Evolutionary conservation across 2,113 vertebrate species (phyloP), one percentile per base, ranked within the genome.

Genomic region (Equus przewalskii): DNA sequence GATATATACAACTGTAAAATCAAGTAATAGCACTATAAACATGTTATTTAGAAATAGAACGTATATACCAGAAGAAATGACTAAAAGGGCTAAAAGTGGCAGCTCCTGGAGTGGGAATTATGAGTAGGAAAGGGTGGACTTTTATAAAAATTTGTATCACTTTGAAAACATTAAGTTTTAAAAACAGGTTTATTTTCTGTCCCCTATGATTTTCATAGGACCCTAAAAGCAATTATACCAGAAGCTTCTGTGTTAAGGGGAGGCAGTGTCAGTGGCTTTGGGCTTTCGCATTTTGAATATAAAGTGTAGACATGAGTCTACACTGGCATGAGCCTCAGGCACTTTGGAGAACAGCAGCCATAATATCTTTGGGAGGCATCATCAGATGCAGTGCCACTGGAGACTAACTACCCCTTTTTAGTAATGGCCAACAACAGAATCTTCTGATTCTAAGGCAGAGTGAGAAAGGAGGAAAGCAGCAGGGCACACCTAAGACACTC

Each of bases 111-210:
- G n/a, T 80, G 44, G 33, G 49, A 67, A 60, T 7, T 94, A 30
- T 69, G 41, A 83, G 12, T n/a, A 73, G 88, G 14, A 91, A 90
- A 79, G 36, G 6, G 56, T 21, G 44, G n/a, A 83, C 1, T 64
- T 94, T 94, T 92, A 69, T 83, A 89, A 82, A 46, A 33, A 73
- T 73, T 58, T 83, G 28, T 72, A 72, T 93, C 28, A 78, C 28
- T 87, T 91, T 84, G 41, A 86, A 85, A 70, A 80, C 67, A 91
- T 44, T 85, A 86, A 46, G 51, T 46, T 87, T 75, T 21, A 11
- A 36, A 76, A 96, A 97, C 36, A 81, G 26, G 73, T 19, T 81
- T 65, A 28, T 18, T 28, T 33, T 89, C 28, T 80, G 24, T 10
- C 10, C 10, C 21, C 21, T 51, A 21, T 54, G 44, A 90, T 85